These are phyloP conservation scores for Proisotoma minuta DNA, from an alignment of 2,888 invertebrate species.

Conservation along the genomic window DNA sequence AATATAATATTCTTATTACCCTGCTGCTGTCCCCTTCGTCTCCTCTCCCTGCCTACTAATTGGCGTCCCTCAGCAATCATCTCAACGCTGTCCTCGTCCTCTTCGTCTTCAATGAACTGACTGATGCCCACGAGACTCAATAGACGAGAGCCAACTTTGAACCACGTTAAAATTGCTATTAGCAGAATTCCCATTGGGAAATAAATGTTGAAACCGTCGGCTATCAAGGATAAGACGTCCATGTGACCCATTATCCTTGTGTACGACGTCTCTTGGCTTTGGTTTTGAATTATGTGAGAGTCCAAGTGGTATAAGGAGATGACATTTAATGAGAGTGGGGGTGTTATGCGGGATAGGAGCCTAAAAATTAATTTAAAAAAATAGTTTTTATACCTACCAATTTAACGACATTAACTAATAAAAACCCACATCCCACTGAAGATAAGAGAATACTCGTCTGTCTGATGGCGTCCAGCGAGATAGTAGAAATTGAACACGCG, in stretches of 20 bases:
- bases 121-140: constrained; percentile 90
- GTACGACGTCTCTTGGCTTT: constrained; percentile 79
- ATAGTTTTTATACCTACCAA: not conserved
- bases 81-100: constrained; percentile 80
- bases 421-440: constrained; percentile 85
- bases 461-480: constrained; percentile 88
- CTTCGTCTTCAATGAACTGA: constrained; percentile 87
- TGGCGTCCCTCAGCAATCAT: constrained; percentile 90
- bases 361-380: constrained; percentile 25
- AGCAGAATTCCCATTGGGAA: constrained; percentile 95
- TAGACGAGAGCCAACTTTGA: constrained; percentile 83
- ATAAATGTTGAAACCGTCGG: constrained; percentile 97
- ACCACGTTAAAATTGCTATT: constrained; percentile 89
- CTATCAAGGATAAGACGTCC: constrained; percentile 94
- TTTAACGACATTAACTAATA: not conserved
- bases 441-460: constrained; percentile 96
- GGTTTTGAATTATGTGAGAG: constrained; percentile 79
- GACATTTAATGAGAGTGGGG: constrained; percentile 97
- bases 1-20: too few species aligned
- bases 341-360: constrained; percentile 90
- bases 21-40: too few species aligned
- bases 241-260: constrained; percentile 99
- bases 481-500: constrained; percentile 75
- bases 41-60: constrained; percentile 79
- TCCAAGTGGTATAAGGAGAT: constrained; percentile 97